Percentiles rank a stretch among this genome's conserved stretches.
Evolutionary conservation across 2,113 vertebrate genomes (phyloP).

Genomic region (Microcebus lehilahytsara): DNA sequence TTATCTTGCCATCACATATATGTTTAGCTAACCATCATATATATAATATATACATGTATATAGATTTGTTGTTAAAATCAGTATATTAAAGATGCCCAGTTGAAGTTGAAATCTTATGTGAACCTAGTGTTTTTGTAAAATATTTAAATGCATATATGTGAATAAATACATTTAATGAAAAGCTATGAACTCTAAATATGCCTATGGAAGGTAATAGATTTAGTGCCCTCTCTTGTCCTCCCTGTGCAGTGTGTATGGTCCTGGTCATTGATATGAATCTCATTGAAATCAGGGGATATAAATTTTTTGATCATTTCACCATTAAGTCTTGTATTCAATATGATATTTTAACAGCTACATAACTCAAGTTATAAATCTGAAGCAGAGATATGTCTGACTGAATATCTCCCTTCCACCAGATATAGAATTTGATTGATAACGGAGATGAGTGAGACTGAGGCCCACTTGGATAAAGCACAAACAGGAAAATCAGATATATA

Average conservation of each 20-base stretch:
- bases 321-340: neutral
- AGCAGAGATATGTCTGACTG: neutral
- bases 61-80: neutral
- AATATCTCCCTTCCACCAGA: neutral
- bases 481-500: neutral
- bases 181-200: neutral
- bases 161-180: neutral
- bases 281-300: neutral
- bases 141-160: neutral
- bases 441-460: neutral
- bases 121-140: neutral
- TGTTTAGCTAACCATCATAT: neutral
- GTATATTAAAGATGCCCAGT: neutral
- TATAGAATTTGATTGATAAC: neutral
- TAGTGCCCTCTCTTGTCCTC: neutral
- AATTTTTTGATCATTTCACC: neutral
- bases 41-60: neutral
- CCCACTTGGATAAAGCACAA: neutral
- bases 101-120: neutral
- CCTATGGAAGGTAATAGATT: neutral
- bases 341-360: slow-evolving; percentile 14
- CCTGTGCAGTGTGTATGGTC: neutral
- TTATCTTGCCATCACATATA: neutral
- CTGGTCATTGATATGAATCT: neutral
- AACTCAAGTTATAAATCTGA: neutral